Conservation (phyloP, 2,888 invertebrate species). For the Antitype chi region DNA sequence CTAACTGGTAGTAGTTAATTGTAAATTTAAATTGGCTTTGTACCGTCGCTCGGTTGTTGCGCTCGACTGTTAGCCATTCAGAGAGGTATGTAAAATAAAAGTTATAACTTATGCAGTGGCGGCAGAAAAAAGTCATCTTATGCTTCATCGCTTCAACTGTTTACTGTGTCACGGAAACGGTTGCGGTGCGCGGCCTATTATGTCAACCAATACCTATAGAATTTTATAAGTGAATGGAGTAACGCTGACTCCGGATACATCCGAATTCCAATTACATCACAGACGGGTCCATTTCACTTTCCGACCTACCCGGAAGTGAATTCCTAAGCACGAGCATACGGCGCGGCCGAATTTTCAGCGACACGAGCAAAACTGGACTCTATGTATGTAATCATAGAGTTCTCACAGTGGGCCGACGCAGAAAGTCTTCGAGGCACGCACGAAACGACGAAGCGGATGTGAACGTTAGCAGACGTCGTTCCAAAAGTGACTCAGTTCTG, state of each 20-base stretch:
- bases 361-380: conserved; percentile 76
- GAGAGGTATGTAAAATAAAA: conserved; percentile 69
- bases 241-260: conserved; percentile 90
- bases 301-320: conserved; percentile 91
- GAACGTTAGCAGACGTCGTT: conserved; percentile 80
- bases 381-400: conserved; percentile 74
- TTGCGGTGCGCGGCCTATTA: conserved; percentile 82
- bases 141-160: conserved; percentile 79
- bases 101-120: conserved; percentile 68
- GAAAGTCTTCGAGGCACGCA: conserved; percentile 84
- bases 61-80: conserved; percentile 60
- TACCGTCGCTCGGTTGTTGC: conserved; percentile 59
- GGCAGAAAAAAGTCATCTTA: conserved; percentile 76
- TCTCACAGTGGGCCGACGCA: conserved; percentile 68
- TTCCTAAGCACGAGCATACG: conserved; percentile 90
- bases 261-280: conserved; percentile 91
- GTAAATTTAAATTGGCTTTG: conserved; percentile 74
- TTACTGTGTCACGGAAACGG: conserved; percentile 80
- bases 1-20: conserved; percentile 69
- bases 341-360: conserved; percentile 83
- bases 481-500: conserved; percentile 86
- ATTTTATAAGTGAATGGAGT: conserved; percentile 89
- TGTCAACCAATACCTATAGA: conserved; percentile 88
- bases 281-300: conserved; percentile 91
- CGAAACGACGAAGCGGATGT: conserved; percentile 89